Evolutionary conservation across 2,888 invertebrate genomes (phyloP).

Genomic region (Crematogaster levior): DNA sequence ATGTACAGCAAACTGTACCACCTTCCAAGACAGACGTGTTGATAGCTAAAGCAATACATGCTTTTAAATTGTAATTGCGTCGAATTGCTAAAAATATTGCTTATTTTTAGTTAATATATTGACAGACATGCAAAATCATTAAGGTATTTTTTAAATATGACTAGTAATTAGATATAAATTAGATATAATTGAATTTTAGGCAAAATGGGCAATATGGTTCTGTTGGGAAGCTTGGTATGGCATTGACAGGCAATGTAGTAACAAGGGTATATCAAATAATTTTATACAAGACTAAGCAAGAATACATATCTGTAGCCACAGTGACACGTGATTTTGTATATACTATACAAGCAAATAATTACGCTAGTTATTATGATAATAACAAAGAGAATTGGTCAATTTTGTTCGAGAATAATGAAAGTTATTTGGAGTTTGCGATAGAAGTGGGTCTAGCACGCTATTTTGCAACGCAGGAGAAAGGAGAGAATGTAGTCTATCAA

Average conservation of each 20-base stretch:
- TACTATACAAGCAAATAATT: slow-evolving; percentile 79
- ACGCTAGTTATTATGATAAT: slow-evolving; percentile 86
- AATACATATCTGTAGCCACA: slow-evolving; percentile 78
- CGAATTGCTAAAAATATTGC: not conserved
- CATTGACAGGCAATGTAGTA: slow-evolving; percentile 79
- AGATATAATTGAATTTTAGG: slow-evolving; percentile 66
- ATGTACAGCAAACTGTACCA: slow-evolving; percentile 63
- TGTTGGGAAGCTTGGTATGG: slow-evolving; percentile 82
- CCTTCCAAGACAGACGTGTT: slow-evolving; percentile 77
- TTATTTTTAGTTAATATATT: not conserved
- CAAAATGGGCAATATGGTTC: slow-evolving; percentile 80
- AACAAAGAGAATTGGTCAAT: slow-evolving; percentile 87
- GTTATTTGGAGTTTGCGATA: slow-evolving; percentile 80
- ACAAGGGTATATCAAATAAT: slow-evolving; percentile 80
- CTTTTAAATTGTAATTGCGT: slow-evolving; percentile 78
- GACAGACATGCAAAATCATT: slow-evolving; percentile 14
- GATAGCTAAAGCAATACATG: slow-evolving; percentile 79
- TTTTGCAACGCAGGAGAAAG: slow-evolving; percentile 70
- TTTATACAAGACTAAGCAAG: slow-evolving; percentile 81
- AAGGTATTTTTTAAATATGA: too few relatives aligned
- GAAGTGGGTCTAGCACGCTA: slow-evolving; percentile 80
- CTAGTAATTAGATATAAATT: too few relatives aligned
- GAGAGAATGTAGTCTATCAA: slow-evolving; percentile 76
- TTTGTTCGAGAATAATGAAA: slow-evolving; percentile 84
- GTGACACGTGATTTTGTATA: slow-evolving; percentile 79